phyloP scores from a whole-genome alignment of 2,113 vertebrate genomes.

The Arvicanthis niloticus region DNA sequence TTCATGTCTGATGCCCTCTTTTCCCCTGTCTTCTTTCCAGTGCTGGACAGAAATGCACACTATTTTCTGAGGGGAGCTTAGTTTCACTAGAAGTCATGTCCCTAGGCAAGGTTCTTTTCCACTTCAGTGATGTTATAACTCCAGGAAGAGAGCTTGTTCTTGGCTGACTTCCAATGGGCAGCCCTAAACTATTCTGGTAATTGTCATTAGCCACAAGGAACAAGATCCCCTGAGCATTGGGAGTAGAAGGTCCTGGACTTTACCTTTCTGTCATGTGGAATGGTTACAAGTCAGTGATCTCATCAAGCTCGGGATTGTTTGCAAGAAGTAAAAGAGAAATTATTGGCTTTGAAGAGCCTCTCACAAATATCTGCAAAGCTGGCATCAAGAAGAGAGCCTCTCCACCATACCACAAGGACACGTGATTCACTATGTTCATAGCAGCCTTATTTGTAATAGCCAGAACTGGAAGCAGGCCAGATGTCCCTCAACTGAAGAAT shows the following conservation, averaged over 20 bases:
- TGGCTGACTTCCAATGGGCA: not conserved
- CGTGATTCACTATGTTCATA: no score
- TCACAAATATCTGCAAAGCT: constrained; percentile 34
- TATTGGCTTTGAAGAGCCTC: constrained; percentile 16
- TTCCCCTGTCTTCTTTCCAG: not conserved
- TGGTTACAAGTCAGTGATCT: constrained; percentile 48
- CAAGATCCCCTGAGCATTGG: not conserved
- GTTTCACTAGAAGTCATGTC: not conserved
- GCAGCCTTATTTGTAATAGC: no score
- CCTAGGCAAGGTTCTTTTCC: constrained; percentile 22
- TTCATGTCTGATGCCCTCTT: not conserved
- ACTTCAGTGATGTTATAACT: constrained; percentile 57
- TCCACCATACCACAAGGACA: no score
- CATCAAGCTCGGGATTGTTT: constrained; percentile 45
- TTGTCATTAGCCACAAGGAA: not conserved
- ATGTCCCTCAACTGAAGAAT: no score
- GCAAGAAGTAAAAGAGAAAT: constrained; percentile 50
- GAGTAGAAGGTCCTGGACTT: constrained; percentile 33
- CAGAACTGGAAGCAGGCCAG: no score
- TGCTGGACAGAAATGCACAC: not conserved
- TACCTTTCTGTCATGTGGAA: constrained; percentile 13
- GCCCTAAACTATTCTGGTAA: constrained; percentile 21
- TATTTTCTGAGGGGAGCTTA: constrained; percentile 27
- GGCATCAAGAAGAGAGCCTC: constrained; percentile 4
- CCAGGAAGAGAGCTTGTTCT: constrained; percentile 47